Conservation (phyloP, 2,888 invertebrate species). For the Camponotus fellah region DNA sequence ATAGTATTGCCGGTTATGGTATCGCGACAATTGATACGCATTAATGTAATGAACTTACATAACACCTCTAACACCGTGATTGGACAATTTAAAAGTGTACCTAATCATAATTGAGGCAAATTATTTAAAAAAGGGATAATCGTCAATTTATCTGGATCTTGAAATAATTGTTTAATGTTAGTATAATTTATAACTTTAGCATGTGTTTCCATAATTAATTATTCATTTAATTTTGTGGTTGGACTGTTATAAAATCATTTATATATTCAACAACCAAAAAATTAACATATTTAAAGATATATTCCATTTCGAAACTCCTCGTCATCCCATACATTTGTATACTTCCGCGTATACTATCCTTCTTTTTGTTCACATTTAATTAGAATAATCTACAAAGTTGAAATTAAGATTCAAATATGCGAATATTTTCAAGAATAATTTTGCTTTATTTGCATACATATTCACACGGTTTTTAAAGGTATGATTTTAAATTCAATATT, state of each 20-base stretch:
- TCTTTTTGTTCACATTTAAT: background rate
- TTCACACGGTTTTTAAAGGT: background rate
- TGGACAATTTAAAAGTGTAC: background rate
- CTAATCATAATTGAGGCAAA: background rate
- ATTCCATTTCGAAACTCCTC: background rate
- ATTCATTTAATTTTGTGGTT: conserved; percentile 1
- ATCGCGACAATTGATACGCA: background rate
- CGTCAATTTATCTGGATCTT: background rate
- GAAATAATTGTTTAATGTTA: background rate
- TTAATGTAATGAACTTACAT: conserved; percentile 1
- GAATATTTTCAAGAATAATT: no score
- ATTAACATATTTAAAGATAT: background rate
- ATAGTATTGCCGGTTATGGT: background rate
- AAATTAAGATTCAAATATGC: no score
- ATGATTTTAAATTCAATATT: background rate
- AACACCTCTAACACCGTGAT: background rate
- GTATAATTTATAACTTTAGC: background rate
- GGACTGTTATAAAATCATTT: background rate
- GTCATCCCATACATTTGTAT: background rate
- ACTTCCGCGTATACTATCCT: no score
- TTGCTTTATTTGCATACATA: background rate
- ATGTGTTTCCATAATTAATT: background rate
- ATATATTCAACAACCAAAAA: background rate
- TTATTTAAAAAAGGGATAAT: background rate
- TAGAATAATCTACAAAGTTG: no score